A percentile compares a stretch with the other conserved stretches of the same genome.
These are phyloP conservation scores for Enteromius paludinosus DNA, from an alignment of 2,797 vertebrate species.

Conservation along the genomic window DNA sequence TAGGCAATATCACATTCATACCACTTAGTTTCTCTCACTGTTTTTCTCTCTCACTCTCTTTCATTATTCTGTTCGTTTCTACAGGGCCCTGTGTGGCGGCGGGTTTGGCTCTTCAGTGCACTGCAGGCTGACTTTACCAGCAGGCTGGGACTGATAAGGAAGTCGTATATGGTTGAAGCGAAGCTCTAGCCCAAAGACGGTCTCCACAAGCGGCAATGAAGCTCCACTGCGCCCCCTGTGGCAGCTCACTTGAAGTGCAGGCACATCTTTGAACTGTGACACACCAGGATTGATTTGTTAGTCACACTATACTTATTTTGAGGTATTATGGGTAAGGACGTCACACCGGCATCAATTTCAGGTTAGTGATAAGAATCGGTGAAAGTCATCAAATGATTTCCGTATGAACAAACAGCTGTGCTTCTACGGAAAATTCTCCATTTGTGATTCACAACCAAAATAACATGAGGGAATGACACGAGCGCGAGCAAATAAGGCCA, in stretches of 20 bases:
- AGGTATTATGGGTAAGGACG: neutral
- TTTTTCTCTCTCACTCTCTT: slow-evolving; percentile 22
- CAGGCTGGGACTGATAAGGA: slow-evolving; percentile 80
- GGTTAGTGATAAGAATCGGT: slow-evolving; percentile 16
- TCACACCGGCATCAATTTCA: slow-evolving; percentile 2
- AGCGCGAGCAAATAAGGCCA: neutral
- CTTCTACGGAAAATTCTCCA: neutral
- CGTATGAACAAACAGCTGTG: neutral
- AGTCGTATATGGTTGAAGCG: slow-evolving; percentile 69
- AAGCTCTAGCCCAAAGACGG: slow-evolving; percentile 58
- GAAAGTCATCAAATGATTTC: neutral
- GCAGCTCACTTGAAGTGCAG: slow-evolving; percentile 20
- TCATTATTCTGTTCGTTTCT: slow-evolving; percentile 74
- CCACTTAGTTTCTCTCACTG: slow-evolving; percentile 31
- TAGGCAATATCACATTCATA: slow-evolving; percentile 49
- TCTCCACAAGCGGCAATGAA: slow-evolving; percentile 73
- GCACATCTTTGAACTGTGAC: slow-evolving; percentile 24
- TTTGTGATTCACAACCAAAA: neutral
- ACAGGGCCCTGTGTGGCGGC: slow-evolving; percentile 53
- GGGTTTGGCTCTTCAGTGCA: slow-evolving; percentile 74
- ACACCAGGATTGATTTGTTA: slow-evolving; percentile 29
- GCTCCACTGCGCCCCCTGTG: slow-evolving; percentile 77
- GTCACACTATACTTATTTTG: slow-evolving; percentile 17
- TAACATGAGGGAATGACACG: neutral
- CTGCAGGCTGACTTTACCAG: slow-evolving; percentile 80